Evolutionary conservation across 2,113 vertebrate genomes (phyloP), one percentile per base, ranked within the genome.

Genomic region (Hystrix cristata): DNA sequence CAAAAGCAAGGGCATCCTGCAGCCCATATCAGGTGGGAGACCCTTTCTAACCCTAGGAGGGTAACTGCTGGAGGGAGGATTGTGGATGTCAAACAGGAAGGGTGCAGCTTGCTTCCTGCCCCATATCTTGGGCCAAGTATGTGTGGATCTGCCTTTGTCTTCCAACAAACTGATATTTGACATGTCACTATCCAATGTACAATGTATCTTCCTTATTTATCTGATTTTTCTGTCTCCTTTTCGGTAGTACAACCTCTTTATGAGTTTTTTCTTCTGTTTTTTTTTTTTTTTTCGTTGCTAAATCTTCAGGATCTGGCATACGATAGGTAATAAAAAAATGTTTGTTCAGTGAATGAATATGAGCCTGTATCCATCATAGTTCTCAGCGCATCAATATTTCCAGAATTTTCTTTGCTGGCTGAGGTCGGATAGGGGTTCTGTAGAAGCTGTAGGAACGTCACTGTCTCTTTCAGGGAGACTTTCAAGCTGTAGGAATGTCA

Each of bases 1-100:
- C 19, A 1, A 0, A 0, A 25, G 55, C 51, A 59, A 74, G 25
- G 38, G 9, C 3, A 48, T 38, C 14, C n/a, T 13, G 23, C 65
- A 59, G 25, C 34, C 5, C 72, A 31, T 14, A 10, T 12, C 19
- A 16, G 21, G 27, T 6, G 19, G 55, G 29, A 7, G 0, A 15
- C 12, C 11, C 5, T 62, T 15, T 59, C 14, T 78, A 6, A 23
- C 69, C 51, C 72, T 10, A 16, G 25, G 53, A 25, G 4, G 27
- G 18, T 76, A 82, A 11, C 1, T 7, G 14, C 19, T 62, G 60
- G 29, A 25, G 80, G 57, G 48, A 18, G 14, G 5, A 21, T 2
- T 27, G 29, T 34, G 43, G 9, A 23, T 51, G 9, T 91, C 29
- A 19, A 34, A 18, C 34, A 72, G 31, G 53, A 48, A 48, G 14